Percentiles rank a stretch among this genome's conserved stretches.
Conservation (phyloP, 2,113 vertebrate genomes). For the Macaca mulatta region DNA sequence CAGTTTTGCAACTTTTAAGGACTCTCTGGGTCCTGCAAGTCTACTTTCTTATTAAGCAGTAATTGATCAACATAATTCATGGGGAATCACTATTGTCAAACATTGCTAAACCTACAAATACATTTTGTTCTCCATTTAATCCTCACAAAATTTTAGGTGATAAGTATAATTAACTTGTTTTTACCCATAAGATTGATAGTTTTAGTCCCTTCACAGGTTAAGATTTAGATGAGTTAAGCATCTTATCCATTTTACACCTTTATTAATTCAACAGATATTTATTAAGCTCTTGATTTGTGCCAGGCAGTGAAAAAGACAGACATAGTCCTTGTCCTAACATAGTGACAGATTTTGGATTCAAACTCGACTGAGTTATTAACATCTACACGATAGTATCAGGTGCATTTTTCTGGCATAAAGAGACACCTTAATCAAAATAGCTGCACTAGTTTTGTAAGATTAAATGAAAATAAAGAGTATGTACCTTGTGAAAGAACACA, state of each 20-base stretch:
- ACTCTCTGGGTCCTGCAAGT: neutral
- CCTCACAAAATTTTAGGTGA: neutral
- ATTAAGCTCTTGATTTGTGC: neutral
- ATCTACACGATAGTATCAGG: neutral
- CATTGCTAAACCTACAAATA: neutral
- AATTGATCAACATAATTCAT: neutral
- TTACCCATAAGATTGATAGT: neutral
- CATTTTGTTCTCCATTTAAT: neutral
- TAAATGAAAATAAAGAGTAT: neutral
- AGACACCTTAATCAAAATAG: neutral
- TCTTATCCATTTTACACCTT: neutral
- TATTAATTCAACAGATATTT: neutral
- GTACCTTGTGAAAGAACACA: neutral
- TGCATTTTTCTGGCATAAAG: neutral
- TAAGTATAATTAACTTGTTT: neutral
- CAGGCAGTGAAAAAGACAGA: neutral
- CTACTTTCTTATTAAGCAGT: neutral
- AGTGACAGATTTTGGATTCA: neutral
- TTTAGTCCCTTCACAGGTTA: neutral
- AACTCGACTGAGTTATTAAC: neutral
- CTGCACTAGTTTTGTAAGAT: neutral
- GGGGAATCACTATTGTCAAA: neutral
- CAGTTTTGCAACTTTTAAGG: neutral
- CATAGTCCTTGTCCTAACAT: neutral
- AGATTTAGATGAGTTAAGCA: neutral